These are phyloP conservation scores for Coelogynopora nodosa DNA, from an alignment of 2,888 invertebrate species.

Conservation along the genomic window DNA sequence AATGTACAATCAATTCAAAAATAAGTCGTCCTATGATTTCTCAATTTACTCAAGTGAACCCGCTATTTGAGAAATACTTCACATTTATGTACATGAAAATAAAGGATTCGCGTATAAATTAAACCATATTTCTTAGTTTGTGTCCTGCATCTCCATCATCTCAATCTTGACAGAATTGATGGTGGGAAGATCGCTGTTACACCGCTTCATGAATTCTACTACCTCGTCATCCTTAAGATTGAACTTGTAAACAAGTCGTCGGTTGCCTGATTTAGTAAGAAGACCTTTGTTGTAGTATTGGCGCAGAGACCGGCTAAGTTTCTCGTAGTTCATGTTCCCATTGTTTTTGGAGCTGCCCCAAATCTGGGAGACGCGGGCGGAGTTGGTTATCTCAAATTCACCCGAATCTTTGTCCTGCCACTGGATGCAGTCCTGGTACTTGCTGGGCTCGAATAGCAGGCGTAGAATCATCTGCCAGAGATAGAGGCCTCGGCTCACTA, in stretches of 20 bases:
- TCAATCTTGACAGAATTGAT: neutral
- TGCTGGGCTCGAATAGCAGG: neutral
- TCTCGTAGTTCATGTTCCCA: conserved; percentile 34
- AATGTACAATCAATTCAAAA: no score
- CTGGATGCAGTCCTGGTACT: neutral
- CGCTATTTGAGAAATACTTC: no score
- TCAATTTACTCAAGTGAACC: no score
- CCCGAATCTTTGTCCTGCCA: neutral
- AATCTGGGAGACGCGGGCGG: conserved; percentile 3
- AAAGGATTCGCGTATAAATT: no score
- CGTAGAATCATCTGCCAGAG: conserved; percentile 29
- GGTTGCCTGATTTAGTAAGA: conserved; percentile 11
- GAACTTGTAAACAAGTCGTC: conserved; percentile 23
- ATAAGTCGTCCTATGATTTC: no score
- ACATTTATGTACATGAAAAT: no score
- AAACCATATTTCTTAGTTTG: no score
- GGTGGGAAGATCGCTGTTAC: neutral
- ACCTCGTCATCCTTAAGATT: conserved; percentile 9
- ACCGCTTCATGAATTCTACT: neutral
- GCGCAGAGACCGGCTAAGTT: conserved; percentile 34
- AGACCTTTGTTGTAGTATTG: conserved; percentile 38
- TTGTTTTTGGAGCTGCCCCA: conserved; percentile 38
- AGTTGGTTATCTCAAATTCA: conserved; percentile 25
- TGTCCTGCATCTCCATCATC: neutral
- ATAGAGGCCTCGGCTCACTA: conserved; percentile 26